phyloP scores from a whole-genome alignment of 2,113 vertebrate species.

The Vidua chalybeata region DNA sequence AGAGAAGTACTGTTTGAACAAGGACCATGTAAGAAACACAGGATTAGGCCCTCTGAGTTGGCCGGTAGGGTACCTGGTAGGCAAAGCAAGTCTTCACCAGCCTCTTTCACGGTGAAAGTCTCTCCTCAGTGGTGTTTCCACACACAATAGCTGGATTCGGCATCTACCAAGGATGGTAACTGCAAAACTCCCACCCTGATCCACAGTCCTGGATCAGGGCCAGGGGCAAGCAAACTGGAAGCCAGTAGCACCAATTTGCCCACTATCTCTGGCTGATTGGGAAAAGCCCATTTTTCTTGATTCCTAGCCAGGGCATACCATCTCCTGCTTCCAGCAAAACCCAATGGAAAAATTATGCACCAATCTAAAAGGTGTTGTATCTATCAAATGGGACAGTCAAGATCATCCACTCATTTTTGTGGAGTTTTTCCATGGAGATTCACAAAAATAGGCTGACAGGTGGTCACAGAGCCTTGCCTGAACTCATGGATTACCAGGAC shows the following conservation, averaged over 20 bases:
- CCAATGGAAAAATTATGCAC: background rate
- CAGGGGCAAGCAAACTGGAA: background rate
- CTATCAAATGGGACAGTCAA: background rate
- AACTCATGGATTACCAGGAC: background rate
- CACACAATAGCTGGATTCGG: background rate
- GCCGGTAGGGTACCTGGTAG: background rate
- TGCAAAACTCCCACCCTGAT: background rate
- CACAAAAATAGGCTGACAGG: constrained; percentile 51
- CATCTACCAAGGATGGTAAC: background rate
- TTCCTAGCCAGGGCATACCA: background rate
- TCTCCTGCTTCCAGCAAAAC: background rate
- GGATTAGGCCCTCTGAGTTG: background rate
- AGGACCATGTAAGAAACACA: background rate
- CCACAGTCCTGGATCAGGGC: background rate
- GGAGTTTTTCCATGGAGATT: background rate
- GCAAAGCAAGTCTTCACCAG: background rate
- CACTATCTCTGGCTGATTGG: background rate
- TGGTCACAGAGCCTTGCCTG: background rate
- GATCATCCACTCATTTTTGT: background rate
- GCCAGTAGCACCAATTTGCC: background rate
- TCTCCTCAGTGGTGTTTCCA: background rate
- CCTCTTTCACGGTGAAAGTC: background rate
- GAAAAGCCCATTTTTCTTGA: background rate
- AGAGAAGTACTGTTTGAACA: background rate
- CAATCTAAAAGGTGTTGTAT: background rate